phyloP scores from a whole-genome alignment of 1,140 invertebrate genomes.

The Ptiloglossa arizonensis region DNA sequence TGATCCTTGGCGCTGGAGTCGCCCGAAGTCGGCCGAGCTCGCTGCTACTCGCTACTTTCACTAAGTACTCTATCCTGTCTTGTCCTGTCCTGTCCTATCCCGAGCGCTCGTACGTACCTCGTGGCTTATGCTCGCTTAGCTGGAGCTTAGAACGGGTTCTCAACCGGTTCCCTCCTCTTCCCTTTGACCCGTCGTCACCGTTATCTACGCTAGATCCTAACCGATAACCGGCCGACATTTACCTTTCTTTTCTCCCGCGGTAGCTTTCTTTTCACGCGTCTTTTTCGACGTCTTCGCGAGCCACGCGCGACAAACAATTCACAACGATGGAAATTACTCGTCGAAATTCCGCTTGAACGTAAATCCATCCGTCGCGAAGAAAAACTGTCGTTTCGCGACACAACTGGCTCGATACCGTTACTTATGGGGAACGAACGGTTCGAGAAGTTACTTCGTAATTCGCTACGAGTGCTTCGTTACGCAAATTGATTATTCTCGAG shows the following conservation, averaged over 20 bases:
- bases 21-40: slow-evolving; percentile 63
- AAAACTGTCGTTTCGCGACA: no score
- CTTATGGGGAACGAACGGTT: no score
- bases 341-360: no score
- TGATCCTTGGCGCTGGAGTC: slow-evolving; percentile 78
- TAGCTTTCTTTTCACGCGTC: not conserved
- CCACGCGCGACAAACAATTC: no score
- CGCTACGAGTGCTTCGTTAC: no score
- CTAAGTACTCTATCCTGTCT: slow-evolving; percentile 68
- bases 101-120: slow-evolving; percentile 45
- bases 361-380: no score
- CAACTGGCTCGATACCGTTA: no score
- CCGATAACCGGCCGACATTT: slow-evolving; percentile 27
- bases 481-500: no score
- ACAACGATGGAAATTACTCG: no score
- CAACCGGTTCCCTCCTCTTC: slow-evolving; percentile 51
- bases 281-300: not conserved
- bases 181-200: not conserved
- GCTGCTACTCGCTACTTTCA: slow-evolving; percentile 74
- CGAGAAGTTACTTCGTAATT: no score
- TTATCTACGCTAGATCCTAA: slow-evolving; percentile 34
- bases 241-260: slow-evolving; percentile 8
- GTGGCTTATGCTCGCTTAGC: slow-evolving; percentile 67
- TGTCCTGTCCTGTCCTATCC: slow-evolving; percentile 54
- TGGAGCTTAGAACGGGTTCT: slow-evolving; percentile 62